Conservation (phyloP, 2,888 invertebrate genomes). For the Brachylomia viminalis region DNA sequence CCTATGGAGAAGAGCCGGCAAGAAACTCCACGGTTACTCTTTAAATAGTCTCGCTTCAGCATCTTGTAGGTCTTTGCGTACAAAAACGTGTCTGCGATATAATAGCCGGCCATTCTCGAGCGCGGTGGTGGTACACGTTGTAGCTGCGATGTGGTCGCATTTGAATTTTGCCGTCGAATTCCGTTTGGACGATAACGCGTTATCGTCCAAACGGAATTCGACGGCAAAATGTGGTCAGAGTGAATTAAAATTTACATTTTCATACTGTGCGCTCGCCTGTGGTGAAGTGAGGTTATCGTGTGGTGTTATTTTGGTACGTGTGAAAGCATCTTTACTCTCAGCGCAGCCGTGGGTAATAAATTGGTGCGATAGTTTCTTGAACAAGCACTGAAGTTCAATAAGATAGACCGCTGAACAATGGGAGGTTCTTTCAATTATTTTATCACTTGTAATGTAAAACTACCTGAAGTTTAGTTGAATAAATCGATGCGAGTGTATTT, state of each 20-base stretch:
- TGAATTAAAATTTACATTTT: neutral
- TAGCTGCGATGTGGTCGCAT: too few relatives aligned
- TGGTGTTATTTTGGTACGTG: neutral
- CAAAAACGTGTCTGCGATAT: neutral
- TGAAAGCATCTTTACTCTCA: constrained; percentile 4
- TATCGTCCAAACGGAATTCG: neutral
- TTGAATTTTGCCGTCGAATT: too few relatives aligned
- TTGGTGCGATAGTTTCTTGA: constrained; percentile 21
- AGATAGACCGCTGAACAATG: constrained; percentile 27
- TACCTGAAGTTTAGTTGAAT: constrained; percentile 16
- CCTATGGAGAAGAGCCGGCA: too few relatives aligned
- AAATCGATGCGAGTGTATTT: neutral
- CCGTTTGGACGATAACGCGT: too few relatives aligned
- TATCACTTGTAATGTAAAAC: constrained; percentile 24
- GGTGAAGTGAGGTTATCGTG: neutral
- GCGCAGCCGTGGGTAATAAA: constrained; percentile 30
- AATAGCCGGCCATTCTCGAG: neutral
- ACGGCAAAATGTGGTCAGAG: neutral
- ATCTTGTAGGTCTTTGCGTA: neutral
- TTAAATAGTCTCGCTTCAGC: neutral
- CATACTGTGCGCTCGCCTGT: neutral
- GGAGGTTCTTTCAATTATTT: constrained; percentile 24
- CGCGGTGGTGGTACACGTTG: neutral
- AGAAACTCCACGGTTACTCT: too few relatives aligned
- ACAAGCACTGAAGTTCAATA: neutral